These are phyloP conservation scores for Prochilodus magdalenae DNA, from an alignment of 2,113 vertebrate species.

Conservation along the genomic window DNA sequence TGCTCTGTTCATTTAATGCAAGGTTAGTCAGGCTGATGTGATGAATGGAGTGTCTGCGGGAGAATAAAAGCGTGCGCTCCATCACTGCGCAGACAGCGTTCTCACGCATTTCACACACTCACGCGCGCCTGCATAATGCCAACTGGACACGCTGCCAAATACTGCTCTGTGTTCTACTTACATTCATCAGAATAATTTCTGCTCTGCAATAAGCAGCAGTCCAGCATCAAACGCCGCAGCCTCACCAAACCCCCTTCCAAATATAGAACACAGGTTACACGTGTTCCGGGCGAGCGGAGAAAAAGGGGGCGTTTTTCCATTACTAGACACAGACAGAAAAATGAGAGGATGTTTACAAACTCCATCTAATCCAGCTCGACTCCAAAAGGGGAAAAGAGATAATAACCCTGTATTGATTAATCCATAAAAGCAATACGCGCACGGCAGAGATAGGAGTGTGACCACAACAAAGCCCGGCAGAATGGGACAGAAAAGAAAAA, in stretches of 20 bases:
- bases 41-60: constrained; percentile 85
- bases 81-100: constrained; percentile 76
- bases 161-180: constrained; percentile 51
- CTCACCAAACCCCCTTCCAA: neutral
- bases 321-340: constrained; percentile 68
- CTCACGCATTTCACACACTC: constrained; percentile 53
- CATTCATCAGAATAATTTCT: constrained; percentile 51
- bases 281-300: constrained; percentile 12
- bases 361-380: constrained; percentile 63
- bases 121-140: constrained; percentile 27
- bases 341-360: constrained; percentile 75
- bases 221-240: neutral
- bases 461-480: constrained; percentile 51
- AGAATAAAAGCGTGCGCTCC: constrained; percentile 83
- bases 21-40: constrained; percentile 87
- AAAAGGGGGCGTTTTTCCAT: constrained; percentile 61
- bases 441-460: constrained; percentile 53
- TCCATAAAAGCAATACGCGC: constrained; percentile 68
- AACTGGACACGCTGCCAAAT: constrained; percentile 67
- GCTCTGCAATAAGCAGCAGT: neutral
- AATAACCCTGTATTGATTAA: constrained; percentile 78
- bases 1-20: constrained; percentile 90
- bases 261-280: constrained; percentile 26
- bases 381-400: constrained; percentile 66
- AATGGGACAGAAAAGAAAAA: constrained; percentile 46